A percentile compares a stretch with the other conserved stretches of the same genome.
phyloP scores from a whole-genome alignment of 2,888 invertebrate genomes.

The Drosophila eohydei region DNA sequence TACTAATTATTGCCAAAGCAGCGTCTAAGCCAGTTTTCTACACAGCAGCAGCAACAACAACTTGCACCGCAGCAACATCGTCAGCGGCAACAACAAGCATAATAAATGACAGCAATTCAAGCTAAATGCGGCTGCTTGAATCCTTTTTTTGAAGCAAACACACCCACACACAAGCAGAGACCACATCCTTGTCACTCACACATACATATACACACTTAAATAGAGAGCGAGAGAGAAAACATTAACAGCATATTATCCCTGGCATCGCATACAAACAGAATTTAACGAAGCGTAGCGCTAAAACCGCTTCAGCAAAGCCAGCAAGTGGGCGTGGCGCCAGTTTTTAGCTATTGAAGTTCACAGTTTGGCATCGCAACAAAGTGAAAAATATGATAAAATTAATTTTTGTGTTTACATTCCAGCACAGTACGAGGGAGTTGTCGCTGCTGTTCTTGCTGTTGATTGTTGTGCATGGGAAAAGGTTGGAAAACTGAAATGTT shows the following conservation, averaged over 20 bases:
- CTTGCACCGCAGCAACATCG: conserved; percentile 36
- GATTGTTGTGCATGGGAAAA: conserved; percentile 36
- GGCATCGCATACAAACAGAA: conserved; percentile 68
- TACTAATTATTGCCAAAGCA: conserved; percentile 77
- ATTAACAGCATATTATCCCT: conserved; percentile 80
- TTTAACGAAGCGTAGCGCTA: conserved; percentile 69
- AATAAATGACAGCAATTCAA: conserved; percentile 79
- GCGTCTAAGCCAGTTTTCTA: conserved; percentile 68
- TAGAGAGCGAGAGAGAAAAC: conserved; percentile 40
- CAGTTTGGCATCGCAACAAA: conserved; percentile 48
- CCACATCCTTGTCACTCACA: conserved; percentile 39
- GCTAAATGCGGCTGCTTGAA: conserved; percentile 75
- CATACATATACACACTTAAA: neutral
- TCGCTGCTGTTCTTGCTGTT: neutral
- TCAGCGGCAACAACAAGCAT: conserved; percentile 63
- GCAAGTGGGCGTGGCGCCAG: conserved; percentile 25
- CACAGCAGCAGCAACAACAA: conserved; percentile 41
- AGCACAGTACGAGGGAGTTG: conserved; percentile 37
- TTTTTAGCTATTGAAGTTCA: conserved; percentile 37
- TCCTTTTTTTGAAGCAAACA: conserved; percentile 60
- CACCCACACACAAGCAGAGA: conserved; percentile 15
- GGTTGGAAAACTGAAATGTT: conserved; percentile 68
- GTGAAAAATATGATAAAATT: conserved; percentile 79
- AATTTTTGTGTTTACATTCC: conserved; percentile 77
- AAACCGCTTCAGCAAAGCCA: conserved; percentile 41